phyloP scores from a whole-genome alignment of 2,888 invertebrate species.

The Ariolimax columbianus region DNA sequence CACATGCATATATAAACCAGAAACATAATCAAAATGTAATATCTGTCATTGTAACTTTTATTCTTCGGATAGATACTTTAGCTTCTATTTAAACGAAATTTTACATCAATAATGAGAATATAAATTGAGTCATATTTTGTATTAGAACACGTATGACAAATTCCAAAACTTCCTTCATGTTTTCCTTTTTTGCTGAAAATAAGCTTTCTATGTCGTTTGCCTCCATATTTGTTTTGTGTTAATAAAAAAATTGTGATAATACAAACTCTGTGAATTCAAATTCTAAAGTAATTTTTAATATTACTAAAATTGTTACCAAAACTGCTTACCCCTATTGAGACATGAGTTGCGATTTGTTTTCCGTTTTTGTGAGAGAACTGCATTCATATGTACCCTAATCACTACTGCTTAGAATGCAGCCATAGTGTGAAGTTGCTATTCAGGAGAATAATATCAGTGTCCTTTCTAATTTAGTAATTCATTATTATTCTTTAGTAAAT shows the following conservation, averaged over 20 bases:
- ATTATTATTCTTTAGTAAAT: no score
- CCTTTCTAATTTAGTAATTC: no score
- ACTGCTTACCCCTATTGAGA: background rate
- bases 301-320: background rate
- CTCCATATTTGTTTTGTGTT: slow-evolving; percentile 18
- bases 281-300: background rate
- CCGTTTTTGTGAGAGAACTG: background rate
- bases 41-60: no score
- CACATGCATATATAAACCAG: no score
- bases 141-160: background rate
- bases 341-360: background rate
- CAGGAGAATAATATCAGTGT: no score
- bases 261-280: slow-evolving; percentile 26
- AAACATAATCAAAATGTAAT: no score
- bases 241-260: slow-evolving; percentile 10
- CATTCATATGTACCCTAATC: no score
- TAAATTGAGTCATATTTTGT: no score
- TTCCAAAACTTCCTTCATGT: background rate
- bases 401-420: no score
- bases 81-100: no score
- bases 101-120: background rate
- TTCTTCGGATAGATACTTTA: no score
- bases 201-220: background rate
- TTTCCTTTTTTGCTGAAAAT: background rate
- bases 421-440: no score